Percentiles rank a stretch among this genome's conserved stretches.
Conservation (phyloP, 2,113 vertebrate genomes). For the Xenopus laevis region DNA sequence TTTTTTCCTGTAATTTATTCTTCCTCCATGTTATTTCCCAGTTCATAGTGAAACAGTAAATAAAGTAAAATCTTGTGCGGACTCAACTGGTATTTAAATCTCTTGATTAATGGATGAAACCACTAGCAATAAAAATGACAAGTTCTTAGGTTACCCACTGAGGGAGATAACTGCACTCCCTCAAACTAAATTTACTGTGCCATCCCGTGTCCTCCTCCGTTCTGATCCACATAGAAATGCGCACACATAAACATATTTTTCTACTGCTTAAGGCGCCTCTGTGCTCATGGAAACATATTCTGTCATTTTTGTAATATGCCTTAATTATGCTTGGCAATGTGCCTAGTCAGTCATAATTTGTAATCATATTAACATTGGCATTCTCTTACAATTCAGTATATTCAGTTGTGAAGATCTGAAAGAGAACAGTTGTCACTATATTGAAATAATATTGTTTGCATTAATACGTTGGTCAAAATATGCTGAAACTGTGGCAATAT, state of each 20-base stretch:
- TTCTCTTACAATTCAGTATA: slow-evolving; percentile 8
- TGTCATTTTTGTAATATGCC: slow-evolving; percentile 32
- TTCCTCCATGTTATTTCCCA: background rate
- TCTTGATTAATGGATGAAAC: slow-evolving; percentile 35
- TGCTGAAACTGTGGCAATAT: background rate
- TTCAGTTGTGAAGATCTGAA: slow-evolving; percentile 3
- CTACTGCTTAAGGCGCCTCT: slow-evolving; percentile 30
- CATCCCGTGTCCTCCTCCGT: slow-evolving; percentile 26
- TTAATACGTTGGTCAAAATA: slow-evolving; percentile 28
- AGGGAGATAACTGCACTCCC: slow-evolving; percentile 40
- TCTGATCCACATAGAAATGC: slow-evolving; percentile 25
- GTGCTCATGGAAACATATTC: slow-evolving; percentile 29
- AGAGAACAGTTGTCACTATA: background rate
- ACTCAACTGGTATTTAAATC: slow-evolving; percentile 25
- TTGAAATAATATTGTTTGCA: slow-evolving; percentile 2
- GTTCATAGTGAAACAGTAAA: background rate
- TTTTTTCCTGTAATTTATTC: background rate
- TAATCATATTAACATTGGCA: slow-evolving; percentile 29
- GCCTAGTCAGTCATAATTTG: slow-evolving; percentile 21
- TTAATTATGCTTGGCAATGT: slow-evolving; percentile 25
- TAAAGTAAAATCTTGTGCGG: slow-evolving; percentile 23
- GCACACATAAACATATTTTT: slow-evolving; percentile 34
- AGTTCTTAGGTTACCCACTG: slow-evolving; percentile 34
- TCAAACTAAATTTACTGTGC: slow-evolving; percentile 35
- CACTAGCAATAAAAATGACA: slow-evolving; percentile 10